phyloP scores from a whole-genome alignment of 2,113 vertebrate species.

The Ramphastos sulfuratus region DNA sequence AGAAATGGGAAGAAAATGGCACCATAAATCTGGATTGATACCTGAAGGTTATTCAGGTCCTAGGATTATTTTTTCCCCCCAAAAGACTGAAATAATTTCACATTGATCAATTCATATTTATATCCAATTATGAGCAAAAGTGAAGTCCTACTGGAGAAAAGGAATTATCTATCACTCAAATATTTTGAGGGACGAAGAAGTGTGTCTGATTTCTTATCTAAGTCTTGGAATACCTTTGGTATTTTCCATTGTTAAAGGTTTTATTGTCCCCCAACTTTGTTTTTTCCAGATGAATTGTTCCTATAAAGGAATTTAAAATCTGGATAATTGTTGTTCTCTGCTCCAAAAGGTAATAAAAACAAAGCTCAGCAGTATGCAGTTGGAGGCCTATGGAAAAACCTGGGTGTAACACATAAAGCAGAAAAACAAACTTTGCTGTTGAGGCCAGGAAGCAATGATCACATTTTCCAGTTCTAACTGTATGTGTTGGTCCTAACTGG shows the following conservation, averaged over 20 bases:
- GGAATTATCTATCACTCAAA: background rate
- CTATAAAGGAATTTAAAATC: conserved; percentile 62
- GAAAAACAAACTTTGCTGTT: conserved; percentile 59
- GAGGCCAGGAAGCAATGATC: conserved; percentile 44
- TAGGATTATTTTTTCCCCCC: background rate
- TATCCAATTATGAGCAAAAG: background rate
- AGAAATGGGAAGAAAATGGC: background rate
- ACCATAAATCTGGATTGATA: background rate
- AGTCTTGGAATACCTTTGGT: conserved; percentile 26
- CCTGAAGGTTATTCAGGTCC: background rate
- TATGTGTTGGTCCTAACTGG: conserved; percentile 3
- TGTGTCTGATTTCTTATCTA: conserved; percentile 19
- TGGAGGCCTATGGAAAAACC: conserved; percentile 62
- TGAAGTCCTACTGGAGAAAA: background rate
- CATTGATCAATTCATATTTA: background rate
- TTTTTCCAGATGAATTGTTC: conserved; percentile 68
- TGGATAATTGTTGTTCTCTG: conserved; percentile 47
- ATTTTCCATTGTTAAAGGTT: conserved; percentile 54
- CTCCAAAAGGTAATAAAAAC: conserved; percentile 69
- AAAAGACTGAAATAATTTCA: background rate
- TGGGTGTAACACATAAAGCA: conserved; percentile 63
- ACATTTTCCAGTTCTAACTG: conserved; percentile 72
- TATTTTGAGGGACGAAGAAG: background rate
- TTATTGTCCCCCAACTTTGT: background rate
- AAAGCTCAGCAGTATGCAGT: conserved; percentile 46